These are phyloP conservation scores for Potamarius usumacintae DNA, from an alignment of 2,113 vertebrate species.

Conservation along the genomic window DNA sequence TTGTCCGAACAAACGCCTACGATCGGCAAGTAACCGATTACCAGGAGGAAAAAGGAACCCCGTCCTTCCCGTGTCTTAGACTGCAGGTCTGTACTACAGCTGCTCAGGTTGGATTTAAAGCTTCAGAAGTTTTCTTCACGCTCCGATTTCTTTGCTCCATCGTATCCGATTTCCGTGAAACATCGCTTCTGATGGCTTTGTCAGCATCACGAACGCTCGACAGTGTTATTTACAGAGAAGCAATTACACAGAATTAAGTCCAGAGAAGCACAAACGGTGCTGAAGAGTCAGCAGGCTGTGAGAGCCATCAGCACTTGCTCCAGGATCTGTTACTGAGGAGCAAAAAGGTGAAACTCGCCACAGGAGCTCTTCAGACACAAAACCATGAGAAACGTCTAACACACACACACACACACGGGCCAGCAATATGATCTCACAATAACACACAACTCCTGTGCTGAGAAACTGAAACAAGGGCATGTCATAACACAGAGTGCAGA, in stretches of 20 bases:
- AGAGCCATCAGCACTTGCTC: background rate
- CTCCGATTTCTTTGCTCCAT: background rate
- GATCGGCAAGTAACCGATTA: background rate
- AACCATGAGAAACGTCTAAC: background rate
- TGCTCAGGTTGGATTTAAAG: background rate
- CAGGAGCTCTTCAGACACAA: background rate
- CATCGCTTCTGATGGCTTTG: background rate
- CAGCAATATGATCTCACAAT: constrained; percentile 24
- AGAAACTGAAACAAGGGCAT: constrained; percentile 14
- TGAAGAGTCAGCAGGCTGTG: background rate
- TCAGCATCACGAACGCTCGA: background rate
- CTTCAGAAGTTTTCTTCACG: background rate
- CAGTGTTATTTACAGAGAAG: background rate
- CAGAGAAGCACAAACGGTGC: background rate
- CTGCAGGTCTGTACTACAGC: no score
- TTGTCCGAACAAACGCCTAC: no score
- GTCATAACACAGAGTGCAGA: constrained; percentile 1
- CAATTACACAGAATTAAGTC: background rate
- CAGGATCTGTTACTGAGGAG: constrained; percentile 13
- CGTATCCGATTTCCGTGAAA: background rate
- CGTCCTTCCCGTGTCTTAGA: background rate
- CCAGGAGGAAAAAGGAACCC: no score
- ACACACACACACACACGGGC: no score
- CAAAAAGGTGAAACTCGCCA: background rate
- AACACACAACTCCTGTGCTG: constrained; percentile 18